Base-by-base conservation (phyloP, 2,113 vertebrate genomes). In the Plectropomus leopardus region DNA sequence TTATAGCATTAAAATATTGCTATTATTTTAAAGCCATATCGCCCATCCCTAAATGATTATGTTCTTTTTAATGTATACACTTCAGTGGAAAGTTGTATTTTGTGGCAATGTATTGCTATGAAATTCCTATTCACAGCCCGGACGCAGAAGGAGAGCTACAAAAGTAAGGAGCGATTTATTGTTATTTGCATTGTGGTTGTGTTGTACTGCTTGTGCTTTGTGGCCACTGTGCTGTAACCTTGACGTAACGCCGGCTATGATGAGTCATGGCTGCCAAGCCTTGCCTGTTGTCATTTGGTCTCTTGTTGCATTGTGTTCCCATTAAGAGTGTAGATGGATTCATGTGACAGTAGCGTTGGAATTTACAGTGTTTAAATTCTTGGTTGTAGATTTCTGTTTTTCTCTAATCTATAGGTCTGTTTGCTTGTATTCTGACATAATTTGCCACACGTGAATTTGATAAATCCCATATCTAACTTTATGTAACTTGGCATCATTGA, bases 341-440 rank as follows among this genome's bases (percentile, higher is more conserved):
- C 1, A 6, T 8, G 64, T 23, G 17, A 1, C 0, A n/a, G 2
- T 2, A 2, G 4, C 1, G 1, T 47, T 8, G 9, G 24, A 45
- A 5, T 50, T 13, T 8, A 26, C 4, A 21, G 7, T 23, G 42
- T 24, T 7, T 24, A 1, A 2, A 13, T n/a, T 44, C 24, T 9
- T 44, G 6, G 0, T 24, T 15, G 50, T 10, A 4, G 9, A 4
- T 45, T 47, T 7, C n/a, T 51, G 42, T 45, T 17, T 23, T 21
- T 7, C 23, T 24, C 8, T 63, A 2, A 40, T 1, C 32, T 42
- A 4, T 47, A 1, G 2, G 7, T 11, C 44, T 34, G 21, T 24
- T 26, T 26, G 10, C 10, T 42, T 63, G 4, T 17, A 7, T 55
- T 13, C 4, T 23, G 48, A n/a, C 26, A 5, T 34, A 21, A 67